Percentiles rank a stretch among this genome's conserved stretches.
Evolutionary conservation across 2,113 vertebrate species (phyloP).

Genomic region (Peromyscus polionotus): DNA sequence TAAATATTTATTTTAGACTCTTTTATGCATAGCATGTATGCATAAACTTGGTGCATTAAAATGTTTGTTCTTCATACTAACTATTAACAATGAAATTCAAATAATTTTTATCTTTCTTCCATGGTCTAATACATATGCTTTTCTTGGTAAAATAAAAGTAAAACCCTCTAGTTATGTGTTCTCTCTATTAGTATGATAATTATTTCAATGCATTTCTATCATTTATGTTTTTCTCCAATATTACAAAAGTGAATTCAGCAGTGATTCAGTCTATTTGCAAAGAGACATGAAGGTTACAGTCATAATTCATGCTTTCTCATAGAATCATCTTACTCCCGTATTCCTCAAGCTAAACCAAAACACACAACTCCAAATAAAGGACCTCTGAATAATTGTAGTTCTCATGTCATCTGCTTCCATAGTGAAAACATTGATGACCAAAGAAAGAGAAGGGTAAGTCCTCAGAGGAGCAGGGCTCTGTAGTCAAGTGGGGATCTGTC

Average conservation of each 20-base stretch:
- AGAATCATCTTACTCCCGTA: background rate
- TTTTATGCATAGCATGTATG: background rate
- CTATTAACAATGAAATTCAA: background rate
- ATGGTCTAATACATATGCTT: background rate
- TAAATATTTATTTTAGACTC: background rate
- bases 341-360: background rate
- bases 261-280: background rate
- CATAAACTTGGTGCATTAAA: background rate
- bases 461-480: background rate
- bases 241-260: background rate
- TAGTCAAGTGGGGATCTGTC: background rate
- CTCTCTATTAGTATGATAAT: background rate
- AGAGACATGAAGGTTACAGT: background rate
- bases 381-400: background rate
- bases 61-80: background rate
- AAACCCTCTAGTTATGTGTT: background rate
- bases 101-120: background rate
- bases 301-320: background rate
- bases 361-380: background rate
- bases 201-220: background rate
- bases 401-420: background rate
- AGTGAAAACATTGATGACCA: background rate
- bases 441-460: background rate
- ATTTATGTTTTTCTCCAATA: background rate
- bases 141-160: slow-evolving; percentile 12